Evolutionary conservation across 2,113 vertebrate genomes (phyloP).

Genomic region (Catagonus wagneri): DNA sequence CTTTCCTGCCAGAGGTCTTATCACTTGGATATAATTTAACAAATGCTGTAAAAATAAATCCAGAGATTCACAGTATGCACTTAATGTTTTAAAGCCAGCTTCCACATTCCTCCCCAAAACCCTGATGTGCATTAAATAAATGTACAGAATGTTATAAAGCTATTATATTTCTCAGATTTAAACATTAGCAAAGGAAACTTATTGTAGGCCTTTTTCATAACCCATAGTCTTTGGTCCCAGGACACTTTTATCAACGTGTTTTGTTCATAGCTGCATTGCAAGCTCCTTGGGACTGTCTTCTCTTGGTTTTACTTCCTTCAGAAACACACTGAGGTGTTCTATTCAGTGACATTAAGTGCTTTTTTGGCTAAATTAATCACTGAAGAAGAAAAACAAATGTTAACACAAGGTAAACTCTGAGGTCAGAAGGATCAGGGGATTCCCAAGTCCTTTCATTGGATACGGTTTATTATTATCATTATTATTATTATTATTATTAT

Average conservation of each 20-base stretch:
- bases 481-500: too few relatives aligned
- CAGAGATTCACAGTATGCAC: neutral
- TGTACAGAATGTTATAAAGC: neutral
- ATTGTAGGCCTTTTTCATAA: neutral
- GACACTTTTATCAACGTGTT: neutral
- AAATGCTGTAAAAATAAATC: neutral
- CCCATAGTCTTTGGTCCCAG: neutral
- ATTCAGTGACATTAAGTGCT: neutral
- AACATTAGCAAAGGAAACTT: slow-evolving; percentile 38
- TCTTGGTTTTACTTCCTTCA: neutral
- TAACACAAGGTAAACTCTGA: neutral
- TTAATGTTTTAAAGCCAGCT: neutral
- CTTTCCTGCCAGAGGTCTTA: neutral
- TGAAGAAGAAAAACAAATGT: slow-evolving; percentile 8
- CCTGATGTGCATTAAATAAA: slow-evolving; percentile 26
- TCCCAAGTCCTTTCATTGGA: neutral
- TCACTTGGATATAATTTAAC: neutral
- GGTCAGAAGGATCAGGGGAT: neutral
- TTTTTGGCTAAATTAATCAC: neutral
- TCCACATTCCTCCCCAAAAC: neutral
- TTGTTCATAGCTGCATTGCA: neutral
- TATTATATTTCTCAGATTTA: slow-evolving; percentile 10
- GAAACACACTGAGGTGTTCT: neutral
- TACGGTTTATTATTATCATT: too few relatives aligned
- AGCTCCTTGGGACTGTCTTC: neutral